Evolutionary conservation across 2,113 vertebrate genomes (phyloP).

Genomic region (Sinocyclocheilus maitianheensis): DNA sequence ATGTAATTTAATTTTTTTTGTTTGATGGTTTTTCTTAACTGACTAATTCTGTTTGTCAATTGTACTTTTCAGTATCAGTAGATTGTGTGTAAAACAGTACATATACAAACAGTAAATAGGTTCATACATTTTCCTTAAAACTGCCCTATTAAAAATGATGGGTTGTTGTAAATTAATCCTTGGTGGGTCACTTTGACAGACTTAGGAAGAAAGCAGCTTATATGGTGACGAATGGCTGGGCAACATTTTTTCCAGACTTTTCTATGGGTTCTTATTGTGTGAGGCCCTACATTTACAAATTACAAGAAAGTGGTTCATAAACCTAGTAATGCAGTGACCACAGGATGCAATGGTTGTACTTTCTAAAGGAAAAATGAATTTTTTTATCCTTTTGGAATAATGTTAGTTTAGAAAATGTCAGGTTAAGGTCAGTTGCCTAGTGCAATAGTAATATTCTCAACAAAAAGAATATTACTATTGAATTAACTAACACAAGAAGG

Average conservation of each 20-base stretch:
- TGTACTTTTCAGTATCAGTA: no score
- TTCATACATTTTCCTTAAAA: not conserved
- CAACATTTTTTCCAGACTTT: constrained; percentile 29
- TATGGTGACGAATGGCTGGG: not conserved
- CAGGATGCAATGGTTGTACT: not conserved
- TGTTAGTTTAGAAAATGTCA: not conserved
- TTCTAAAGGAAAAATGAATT: no score
- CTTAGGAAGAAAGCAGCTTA: constrained; percentile 7
- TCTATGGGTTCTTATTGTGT: not conserved
- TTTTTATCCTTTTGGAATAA: no score
- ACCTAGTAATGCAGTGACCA: not conserved
- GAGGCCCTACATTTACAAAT: not conserved
- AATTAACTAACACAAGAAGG: not conserved
- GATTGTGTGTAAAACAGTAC: not conserved
- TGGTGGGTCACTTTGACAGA: constrained; percentile 21
- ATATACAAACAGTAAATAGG: no score
- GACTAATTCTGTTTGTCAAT: no score
- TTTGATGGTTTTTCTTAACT: no score
- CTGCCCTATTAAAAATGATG: not conserved
- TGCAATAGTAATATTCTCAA: not conserved
- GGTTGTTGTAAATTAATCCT: not conserved
- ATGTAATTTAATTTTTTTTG: no score
- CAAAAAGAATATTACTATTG: not conserved
- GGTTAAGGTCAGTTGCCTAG: not conserved
- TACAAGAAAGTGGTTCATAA: not conserved